Base-by-base conservation (phyloP, 1,140 invertebrate species). In the Drosophila simulans region DNA sequence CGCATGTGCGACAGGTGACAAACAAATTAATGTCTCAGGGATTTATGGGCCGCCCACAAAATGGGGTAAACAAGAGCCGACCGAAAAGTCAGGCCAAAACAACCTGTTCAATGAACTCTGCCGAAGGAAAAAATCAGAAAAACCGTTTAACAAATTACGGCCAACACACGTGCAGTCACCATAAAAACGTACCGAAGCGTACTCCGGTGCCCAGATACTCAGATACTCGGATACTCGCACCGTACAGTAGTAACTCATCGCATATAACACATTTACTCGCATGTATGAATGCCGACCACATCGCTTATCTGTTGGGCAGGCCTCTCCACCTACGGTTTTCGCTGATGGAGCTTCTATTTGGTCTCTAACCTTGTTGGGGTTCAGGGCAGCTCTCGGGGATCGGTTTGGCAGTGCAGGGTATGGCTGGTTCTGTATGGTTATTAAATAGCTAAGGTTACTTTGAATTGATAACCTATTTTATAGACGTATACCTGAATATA, bases 41-140 rank as follows among this genome's bases (percentile, higher is more conserved):
- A 80, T 80, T 80, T 80, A 76, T 76, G 45, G 35, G 42, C 66
- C 65, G 42, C 72, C 72, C 62, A 66, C 59, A 53, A 74, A 48
- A 46, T 37, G 72, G 40, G 10, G n/a, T 25, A 60, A 69, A 39
- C 55, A 59, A 60, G 40, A 59, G 45, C 40, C 42, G 34, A 46
- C 37, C 62, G 11, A 74, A 55, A 70, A 80, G 58, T 54, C 70
- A 63, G 46, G 42, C 48, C 57, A 66, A 77, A 78, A 60, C 62
- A 76, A 83, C 80, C 80, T 83, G 80, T 83, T 79, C 71, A 79
- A 79, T 71, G 80, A 83, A 83, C 80, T 79, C 63, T 52, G 60
- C 35, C 34, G 40, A 17, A 37, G 31, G 2, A 34, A 39, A 66
- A 59, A 51, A 80, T 68, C 64, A 42, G 71, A 66, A 77, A 56